A percentile compares a stretch with the other conserved stretches of the same genome.
phyloP scores from a whole-genome alignment of 2,888 invertebrate genomes.

The Tetranychus piercei region DNA sequence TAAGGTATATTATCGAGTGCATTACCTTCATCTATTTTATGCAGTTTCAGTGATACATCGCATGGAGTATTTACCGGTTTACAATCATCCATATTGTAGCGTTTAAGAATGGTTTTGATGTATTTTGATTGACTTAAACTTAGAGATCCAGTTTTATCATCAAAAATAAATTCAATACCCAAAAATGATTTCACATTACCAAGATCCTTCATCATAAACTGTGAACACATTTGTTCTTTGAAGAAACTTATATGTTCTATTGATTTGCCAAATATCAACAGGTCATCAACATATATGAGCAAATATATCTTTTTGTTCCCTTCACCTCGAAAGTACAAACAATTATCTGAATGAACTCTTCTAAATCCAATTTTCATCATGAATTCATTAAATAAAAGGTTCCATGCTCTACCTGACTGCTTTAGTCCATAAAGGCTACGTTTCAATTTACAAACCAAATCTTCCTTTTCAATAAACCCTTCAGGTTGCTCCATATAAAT shows the following conservation, averaged over 20 bases:
- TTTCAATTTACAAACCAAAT: constrained; percentile 12
- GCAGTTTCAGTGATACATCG: background rate
- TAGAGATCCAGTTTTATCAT: constrained; percentile 1
- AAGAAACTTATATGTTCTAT: constrained; percentile 4
- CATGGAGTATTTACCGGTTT: constrained; percentile 16
- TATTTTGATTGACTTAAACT: too few species aligned
- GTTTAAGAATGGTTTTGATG: too few species aligned
- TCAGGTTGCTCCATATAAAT: constrained; percentile 24
- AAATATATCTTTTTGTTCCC: constrained; percentile 16
- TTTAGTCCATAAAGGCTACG: constrained; percentile 27
- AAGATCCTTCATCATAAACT: constrained; percentile 11
- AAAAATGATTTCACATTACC: background rate
- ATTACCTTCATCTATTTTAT: background rate
- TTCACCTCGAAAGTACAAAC: constrained; percentile 19
- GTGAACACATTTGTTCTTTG: background rate
- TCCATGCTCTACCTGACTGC: constrained; percentile 26
- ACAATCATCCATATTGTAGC: constrained; percentile 16
- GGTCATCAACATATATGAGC: constrained; percentile 26
- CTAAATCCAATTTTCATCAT: constrained; percentile 20
- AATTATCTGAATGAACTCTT: constrained; percentile 20
- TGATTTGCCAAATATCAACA: constrained; percentile 11
- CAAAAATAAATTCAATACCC: constrained; percentile 14
- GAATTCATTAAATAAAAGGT: constrained; percentile 18
- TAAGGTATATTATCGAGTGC: constrained; percentile 10
- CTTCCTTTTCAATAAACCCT: constrained; percentile 18